Evolutionary conservation across 2,888 invertebrate species (phyloP).

Genomic region (Torymus texanus): DNA sequence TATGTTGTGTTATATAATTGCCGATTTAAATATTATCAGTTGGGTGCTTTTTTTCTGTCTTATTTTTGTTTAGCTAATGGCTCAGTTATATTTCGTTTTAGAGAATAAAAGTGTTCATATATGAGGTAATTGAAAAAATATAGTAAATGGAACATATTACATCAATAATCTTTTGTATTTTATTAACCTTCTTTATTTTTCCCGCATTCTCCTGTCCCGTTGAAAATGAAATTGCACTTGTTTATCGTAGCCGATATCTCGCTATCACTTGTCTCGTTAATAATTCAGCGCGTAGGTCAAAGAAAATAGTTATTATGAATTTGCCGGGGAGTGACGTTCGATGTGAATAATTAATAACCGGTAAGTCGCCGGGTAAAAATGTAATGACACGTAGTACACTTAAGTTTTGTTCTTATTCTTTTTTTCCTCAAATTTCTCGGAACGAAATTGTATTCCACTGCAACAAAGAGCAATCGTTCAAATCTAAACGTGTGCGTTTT

Average conservation of each 20-base stretch:
- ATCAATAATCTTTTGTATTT: no score
- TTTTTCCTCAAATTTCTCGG: no score
- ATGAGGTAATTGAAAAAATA: no score
- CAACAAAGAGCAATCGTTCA: conserved; percentile 41
- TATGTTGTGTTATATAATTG: no score
- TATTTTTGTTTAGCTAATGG: no score
- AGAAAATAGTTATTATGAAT: conserved; percentile 36
- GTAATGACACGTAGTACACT: conserved; percentile 18
- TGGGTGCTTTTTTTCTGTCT: no score
- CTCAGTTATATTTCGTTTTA: no score
- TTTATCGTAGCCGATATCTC: conserved; percentile 25
- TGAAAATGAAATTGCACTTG: conserved; percentile 1
- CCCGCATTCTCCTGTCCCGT: conserved; percentile 40
- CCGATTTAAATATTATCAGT: no score
- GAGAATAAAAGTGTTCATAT: no score
- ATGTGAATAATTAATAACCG: conserved; percentile 39
- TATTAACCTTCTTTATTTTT: conserved; percentile 8
- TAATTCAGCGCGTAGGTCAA: conserved; percentile 17
- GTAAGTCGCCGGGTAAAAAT: neutral
- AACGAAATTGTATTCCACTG: neutral
- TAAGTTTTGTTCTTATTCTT: no score
- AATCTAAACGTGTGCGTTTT: no score
- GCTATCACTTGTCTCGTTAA: conserved; percentile 19
- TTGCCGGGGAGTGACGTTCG: conserved; percentile 1
- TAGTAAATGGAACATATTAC: no score